Evolutionary conservation across 2,113 vertebrate species (phyloP).

Genomic region (Dermatemys mawii): DNA sequence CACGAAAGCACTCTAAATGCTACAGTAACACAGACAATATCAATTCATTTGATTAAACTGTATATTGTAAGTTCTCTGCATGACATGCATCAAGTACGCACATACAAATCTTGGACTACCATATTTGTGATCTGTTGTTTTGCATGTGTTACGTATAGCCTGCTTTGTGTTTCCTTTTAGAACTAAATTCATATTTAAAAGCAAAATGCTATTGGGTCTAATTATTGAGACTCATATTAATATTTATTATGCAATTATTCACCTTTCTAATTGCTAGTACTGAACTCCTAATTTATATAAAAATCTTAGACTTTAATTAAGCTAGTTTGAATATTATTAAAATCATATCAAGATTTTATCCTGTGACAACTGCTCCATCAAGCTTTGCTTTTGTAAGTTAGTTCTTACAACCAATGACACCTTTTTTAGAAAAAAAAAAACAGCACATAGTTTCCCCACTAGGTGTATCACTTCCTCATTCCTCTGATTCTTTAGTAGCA

Average conservation of each 20-base stretch:
- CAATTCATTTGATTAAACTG: not conserved
- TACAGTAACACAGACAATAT: not conserved
- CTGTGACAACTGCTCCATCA: not conserved
- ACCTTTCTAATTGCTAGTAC: constrained; percentile 21
- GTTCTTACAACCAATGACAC: not conserved
- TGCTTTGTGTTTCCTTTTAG: not conserved
- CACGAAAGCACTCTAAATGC: not conserved
- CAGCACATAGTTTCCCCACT: not conserved
- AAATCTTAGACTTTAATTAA: constrained; percentile 2
- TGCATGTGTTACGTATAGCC: not conserved
- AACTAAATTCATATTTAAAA: constrained; percentile 27
- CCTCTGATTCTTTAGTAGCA: not conserved
- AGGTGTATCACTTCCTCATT: not conserved
- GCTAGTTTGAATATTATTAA: not conserved
- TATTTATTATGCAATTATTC: constrained; percentile 46
- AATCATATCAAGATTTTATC: not conserved
- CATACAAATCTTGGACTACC: not conserved
- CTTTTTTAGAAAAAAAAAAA: not conserved
- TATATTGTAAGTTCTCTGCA: not conserved
- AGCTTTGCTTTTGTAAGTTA: not conserved
- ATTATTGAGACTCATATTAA: constrained; percentile 25
- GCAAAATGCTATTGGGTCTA: not conserved
- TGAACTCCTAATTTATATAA: not conserved
- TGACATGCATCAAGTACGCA: not conserved
- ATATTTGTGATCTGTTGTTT: not conserved